Evolutionary conservation across 2,113 vertebrate genomes (phyloP).

Genomic region (Nyctereutes procyonoides): DNA sequence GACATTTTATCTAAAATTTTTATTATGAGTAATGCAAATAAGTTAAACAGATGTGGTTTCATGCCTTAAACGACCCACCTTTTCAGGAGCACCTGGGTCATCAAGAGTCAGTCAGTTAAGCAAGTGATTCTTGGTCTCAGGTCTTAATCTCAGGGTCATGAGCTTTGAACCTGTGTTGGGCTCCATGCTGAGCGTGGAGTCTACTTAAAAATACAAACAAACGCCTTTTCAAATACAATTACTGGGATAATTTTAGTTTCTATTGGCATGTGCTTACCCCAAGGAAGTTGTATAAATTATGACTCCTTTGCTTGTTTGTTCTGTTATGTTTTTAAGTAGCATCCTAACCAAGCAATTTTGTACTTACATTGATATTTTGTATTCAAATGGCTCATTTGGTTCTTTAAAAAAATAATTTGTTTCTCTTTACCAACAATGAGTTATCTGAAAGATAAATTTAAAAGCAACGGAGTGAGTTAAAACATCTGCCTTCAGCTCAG

Average conservation of each 20-base stretch:
- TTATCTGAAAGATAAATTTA: neutral
- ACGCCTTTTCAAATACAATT: neutral
- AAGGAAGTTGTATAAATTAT: neutral
- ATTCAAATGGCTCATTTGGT: neutral
- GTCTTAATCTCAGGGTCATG: neutral
- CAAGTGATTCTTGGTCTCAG: neutral
- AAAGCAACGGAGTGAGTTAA: neutral
- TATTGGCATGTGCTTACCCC: neutral
- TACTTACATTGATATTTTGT: neutral
- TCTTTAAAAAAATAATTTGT: constrained; percentile 25
- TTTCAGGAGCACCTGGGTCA: neutral
- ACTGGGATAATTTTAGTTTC: neutral
- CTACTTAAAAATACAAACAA: neutral
- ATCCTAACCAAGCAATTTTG: neutral
- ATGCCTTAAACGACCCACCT: neutral
- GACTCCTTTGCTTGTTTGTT: neutral
- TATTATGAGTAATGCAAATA: neutral
- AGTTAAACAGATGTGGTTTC: neutral
- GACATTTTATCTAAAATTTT: neutral
- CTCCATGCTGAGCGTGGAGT: neutral
- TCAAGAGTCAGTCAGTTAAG: neutral
- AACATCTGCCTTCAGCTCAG: neutral
- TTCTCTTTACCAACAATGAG: neutral
- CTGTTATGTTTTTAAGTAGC: neutral
- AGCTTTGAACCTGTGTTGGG: neutral